Conservation (phyloP, 2,888 invertebrate species). For the Petrophora chlorosata region DNA sequence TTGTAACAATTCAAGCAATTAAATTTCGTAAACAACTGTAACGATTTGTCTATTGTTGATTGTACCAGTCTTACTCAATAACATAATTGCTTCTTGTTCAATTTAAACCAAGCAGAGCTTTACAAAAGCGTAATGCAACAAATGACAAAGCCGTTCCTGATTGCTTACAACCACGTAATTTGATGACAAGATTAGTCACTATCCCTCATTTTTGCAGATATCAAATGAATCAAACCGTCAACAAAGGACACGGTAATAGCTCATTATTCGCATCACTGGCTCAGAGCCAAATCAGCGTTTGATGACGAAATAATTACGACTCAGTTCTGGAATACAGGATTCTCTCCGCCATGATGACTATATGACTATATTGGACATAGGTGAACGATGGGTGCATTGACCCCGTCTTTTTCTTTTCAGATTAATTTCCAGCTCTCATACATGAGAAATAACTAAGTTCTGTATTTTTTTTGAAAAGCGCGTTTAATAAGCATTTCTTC, state of each 20-base stretch:
- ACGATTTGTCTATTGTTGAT: too few relatives aligned
- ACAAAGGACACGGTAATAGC: slow-evolving; percentile 62
- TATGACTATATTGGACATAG: too few relatives aligned
- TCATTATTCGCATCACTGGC: slow-evolving; percentile 61
- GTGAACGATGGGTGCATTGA: too few relatives aligned
- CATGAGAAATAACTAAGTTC: background rate
- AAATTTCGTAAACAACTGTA: too few relatives aligned
- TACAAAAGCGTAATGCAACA: background rate
- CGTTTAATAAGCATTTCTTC: background rate
- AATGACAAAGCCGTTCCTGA: background rate
- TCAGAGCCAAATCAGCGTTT: slow-evolving; percentile 33
- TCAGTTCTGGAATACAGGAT: slow-evolving; percentile 12
- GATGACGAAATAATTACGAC: slow-evolving; percentile 20
- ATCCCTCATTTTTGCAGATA: slow-evolving; percentile 27
- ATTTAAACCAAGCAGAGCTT: background rate
- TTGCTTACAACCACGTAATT: slow-evolving; percentile 22
- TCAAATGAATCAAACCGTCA: slow-evolving; percentile 46
- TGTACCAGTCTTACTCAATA: background rate
- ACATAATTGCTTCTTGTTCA: too few relatives aligned
- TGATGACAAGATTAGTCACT: slow-evolving; percentile 18
- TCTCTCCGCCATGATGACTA: too few relatives aligned
- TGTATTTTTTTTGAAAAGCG: background rate
- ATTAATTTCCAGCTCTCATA: too few relatives aligned
- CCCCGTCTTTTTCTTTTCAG: too few relatives aligned
- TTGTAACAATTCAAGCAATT: too few relatives aligned